A percentile compares a stretch with the other conserved stretches of the same genome.
Conservation (phyloP, 2,113 vertebrate genomes). For the Zosterops borbonicus region DNA sequence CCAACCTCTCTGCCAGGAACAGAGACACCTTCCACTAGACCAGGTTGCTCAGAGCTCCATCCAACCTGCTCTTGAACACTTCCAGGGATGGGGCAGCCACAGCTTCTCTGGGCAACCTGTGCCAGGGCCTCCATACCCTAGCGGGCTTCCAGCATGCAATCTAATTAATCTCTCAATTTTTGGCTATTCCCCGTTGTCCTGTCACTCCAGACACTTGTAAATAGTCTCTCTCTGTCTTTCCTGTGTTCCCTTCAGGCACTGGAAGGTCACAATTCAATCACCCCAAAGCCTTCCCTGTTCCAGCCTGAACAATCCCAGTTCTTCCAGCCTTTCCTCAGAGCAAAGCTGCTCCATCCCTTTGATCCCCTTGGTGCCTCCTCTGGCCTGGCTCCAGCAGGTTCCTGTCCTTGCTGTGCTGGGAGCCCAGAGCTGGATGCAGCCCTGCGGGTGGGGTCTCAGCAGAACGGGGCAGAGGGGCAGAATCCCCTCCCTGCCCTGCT, state of each 20-base stretch:
- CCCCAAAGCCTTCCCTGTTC: accelerated
- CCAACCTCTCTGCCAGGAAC: background rate
- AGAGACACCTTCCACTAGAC: background rate
- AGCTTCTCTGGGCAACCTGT: accelerated
- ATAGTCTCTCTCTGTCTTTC: background rate
- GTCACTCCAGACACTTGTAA: accelerated
- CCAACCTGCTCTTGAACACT: background rate
- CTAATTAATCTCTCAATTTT: background rate
- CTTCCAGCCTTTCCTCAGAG: background rate
- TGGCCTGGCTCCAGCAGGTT: background rate
- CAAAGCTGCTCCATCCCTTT: background rate
- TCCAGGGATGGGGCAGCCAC: background rate
- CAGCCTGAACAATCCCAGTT: accelerated
- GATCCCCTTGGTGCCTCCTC: background rate
- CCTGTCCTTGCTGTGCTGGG: background rate
- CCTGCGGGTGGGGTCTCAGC: background rate
- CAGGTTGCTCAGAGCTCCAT: background rate
- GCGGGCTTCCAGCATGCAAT: background rate
- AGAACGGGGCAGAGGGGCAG: background rate
- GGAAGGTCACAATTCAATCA: accelerated
- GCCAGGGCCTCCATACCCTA: accelerated
- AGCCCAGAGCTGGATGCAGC: background rate
- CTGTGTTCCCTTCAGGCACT: accelerated
- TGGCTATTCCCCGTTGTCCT: accelerated
- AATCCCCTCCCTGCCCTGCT: background rate